phyloP scores from a whole-genome alignment of 2,113 vertebrate genomes.

The Natator depressus region DNA sequence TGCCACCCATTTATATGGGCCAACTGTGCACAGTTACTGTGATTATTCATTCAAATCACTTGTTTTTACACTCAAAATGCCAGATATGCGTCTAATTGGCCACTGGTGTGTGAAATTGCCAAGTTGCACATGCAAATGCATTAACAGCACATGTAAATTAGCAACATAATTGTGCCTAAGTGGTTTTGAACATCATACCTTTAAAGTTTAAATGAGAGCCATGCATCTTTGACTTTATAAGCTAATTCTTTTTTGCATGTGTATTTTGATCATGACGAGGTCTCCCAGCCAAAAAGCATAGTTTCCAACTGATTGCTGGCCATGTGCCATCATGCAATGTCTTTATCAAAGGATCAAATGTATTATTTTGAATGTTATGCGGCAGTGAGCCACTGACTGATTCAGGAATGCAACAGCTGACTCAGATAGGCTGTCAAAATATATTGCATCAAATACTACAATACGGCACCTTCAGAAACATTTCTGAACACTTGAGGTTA shows the following conservation, averaged over 20 bases:
- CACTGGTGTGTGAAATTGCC: not conserved
- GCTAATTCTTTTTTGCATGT: not conserved
- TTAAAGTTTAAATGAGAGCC: not conserved
- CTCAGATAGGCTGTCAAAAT: not conserved
- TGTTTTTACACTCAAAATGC: not conserved
- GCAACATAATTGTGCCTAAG: not conserved
- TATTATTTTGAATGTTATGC: not conserved
- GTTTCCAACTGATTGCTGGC: not conserved
- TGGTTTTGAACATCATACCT: not conserved
- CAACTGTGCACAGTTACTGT: not conserved
- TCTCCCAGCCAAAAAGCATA: not conserved
- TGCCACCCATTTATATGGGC: not conserved
- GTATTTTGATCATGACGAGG: not conserved
- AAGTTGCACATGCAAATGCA: not conserved
- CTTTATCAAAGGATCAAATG: not conserved
- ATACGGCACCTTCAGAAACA: not conserved
- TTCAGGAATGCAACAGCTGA: not conserved
- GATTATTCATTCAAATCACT: not conserved
- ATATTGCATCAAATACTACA: not conserved
- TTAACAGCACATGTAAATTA: not conserved
- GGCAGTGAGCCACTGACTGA: not conserved
- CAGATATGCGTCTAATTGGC: not conserved
- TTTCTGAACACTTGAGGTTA: not conserved
- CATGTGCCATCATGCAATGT: not conserved
- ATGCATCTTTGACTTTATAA: not conserved